Base-by-base conservation (phyloP, 2,113 vertebrate species). In the Morone saxatilis region DNA sequence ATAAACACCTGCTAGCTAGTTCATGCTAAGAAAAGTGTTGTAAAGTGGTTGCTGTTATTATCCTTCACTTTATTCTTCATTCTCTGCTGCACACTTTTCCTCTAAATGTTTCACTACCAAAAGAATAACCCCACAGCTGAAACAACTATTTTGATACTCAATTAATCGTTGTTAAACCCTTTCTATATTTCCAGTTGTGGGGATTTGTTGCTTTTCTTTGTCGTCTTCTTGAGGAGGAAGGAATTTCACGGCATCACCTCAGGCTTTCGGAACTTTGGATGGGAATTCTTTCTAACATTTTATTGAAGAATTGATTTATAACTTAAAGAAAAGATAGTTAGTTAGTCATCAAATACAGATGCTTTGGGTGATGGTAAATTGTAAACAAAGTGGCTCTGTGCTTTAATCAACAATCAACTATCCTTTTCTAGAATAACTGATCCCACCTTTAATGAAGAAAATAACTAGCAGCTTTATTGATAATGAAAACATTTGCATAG, bases 11-110 rank as follows among this genome's bases (percentile, higher is more conserved):
- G 36, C 36, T 9, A 25, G n/a, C 5, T 25, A 41, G 4, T n/a
- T 43, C n/a, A 74, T 80, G 14, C 53, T 60, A 14, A 74, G 25
- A 59, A 41, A 53, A 45, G 36, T 43, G 36, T n/a, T 60, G 40
- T 72, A 25, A 62, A 12, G 36, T 17, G 38, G 31, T 13, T 74
- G 45, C 12, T 65, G 68, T 53, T 38, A 48, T 50, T 48, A 16
- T 48, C 11, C 4, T 7, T 22, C 7, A 48, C 41, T 13, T 62
- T 56, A 38, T 22, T 9, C 38, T 19, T 13, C 2, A 14, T 10
- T 7, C 12, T 5, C 8, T 11, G 0, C 9, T 63, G 31, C 31
- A 31, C 31, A 31, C 31, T 62, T 43, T 54, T 3, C 31, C n/a
- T 63, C 17, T 36, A 5, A 54, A 53, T 41, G 13, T 47, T 47